A percentile compares a stretch with the other conserved stretches of the same genome.
phyloP scores from a whole-genome alignment of 1,140 invertebrate species.

The Papilio glaucus region DNA sequence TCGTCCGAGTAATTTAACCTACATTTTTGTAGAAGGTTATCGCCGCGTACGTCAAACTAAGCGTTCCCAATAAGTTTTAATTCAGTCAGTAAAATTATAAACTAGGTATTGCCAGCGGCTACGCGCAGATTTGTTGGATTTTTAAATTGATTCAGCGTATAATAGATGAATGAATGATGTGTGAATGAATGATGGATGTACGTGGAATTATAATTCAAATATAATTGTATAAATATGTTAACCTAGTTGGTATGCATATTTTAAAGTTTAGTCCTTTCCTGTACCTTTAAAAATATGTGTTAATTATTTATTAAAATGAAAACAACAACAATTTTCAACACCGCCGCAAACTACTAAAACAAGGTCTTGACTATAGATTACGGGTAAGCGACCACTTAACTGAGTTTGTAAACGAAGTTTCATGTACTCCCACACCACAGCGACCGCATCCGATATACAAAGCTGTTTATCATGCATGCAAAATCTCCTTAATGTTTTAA shows the following conservation, averaged over 20 bases:
- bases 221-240: too few relatives aligned
- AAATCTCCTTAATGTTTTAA: neutral
- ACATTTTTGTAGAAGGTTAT: neutral
- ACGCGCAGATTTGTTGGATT: too few relatives aligned
- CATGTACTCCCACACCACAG: neutral
- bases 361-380: neutral
- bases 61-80: neutral
- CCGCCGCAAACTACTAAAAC: neutral
- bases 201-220: too few relatives aligned
- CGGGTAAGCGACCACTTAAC: neutral
- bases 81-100: too few relatives aligned
- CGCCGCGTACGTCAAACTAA: neutral
- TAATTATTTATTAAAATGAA: too few relatives aligned
- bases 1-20: neutral
- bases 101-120: too few relatives aligned
- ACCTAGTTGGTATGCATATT: too few relatives aligned
- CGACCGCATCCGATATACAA: neutral
- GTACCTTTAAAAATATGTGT: too few relatives aligned
- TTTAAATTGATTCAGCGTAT: too few relatives aligned
- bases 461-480: neutral
- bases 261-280: too few relatives aligned
- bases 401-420: constrained; percentile 4
- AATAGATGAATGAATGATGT: too few relatives aligned
- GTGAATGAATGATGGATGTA: too few relatives aligned
- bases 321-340: constrained; percentile 6